Conservation (phyloP, 30 jellyfish, hydroid and myxozoan genomes). For the Pelagia noctiluca region DNA sequence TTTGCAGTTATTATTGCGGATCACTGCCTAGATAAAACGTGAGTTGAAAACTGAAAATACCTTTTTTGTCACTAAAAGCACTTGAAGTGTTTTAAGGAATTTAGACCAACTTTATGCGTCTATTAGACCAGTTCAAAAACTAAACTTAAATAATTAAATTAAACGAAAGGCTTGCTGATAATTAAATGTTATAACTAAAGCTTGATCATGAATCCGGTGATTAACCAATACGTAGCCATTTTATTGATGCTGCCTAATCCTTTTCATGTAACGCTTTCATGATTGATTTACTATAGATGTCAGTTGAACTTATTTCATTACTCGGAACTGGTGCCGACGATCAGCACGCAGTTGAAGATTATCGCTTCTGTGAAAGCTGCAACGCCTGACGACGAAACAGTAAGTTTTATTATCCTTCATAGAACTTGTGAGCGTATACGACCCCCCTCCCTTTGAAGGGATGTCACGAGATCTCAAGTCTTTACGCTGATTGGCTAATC, state of each 20-base stretch:
- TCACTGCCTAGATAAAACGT: constrained; percentile 76
- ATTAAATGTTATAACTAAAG: background rate
- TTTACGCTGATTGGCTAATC: too few relatives aligned
- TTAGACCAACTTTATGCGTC: too few relatives aligned
- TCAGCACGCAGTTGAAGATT: constrained; percentile 79
- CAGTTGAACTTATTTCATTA: constrained; percentile 71
- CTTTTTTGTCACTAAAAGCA: background rate
- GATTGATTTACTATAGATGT: constrained; percentile 43
- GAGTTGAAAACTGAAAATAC: constrained; percentile 2
- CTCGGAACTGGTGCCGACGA: constrained; percentile 82
- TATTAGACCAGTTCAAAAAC: too few relatives aligned
- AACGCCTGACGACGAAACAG: constrained; percentile 81
- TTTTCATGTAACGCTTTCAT: background rate
- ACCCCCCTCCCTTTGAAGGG: too few relatives aligned
- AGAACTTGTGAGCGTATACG: too few relatives aligned
- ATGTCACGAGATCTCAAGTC: too few relatives aligned
- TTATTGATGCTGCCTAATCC: too few relatives aligned
- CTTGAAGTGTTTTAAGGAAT: background rate
- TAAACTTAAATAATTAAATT: too few relatives aligned
- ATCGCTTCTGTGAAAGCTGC: constrained; percentile 88
- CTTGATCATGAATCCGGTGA: too few relatives aligned
- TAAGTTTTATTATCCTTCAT: too few relatives aligned
- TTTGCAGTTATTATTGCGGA: constrained; percentile 78
- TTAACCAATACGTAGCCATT: too few relatives aligned
- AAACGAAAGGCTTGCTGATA: background rate